Conservation (phyloP, 2,797 vertebrate genomes). For the Scarus forsteni region DNA sequence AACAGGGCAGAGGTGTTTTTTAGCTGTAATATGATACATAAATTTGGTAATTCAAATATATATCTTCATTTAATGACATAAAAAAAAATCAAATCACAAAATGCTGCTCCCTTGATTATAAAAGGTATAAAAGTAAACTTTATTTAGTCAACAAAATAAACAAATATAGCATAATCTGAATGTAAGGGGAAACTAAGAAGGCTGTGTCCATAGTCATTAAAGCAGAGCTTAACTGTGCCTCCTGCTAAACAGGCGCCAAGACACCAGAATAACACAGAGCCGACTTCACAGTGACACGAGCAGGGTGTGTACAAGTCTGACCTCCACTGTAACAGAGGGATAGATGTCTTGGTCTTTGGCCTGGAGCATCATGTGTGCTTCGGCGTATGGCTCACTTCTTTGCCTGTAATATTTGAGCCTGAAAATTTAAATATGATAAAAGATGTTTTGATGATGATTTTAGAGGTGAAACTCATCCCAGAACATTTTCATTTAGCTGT, state of each 20-base stretch:
- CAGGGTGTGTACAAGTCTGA: not conserved
- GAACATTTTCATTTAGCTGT: not conserved
- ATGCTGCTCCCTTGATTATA: not conserved
- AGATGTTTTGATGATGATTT: not conserved
- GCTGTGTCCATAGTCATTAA: not conserved
- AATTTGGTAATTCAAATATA: too few species aligned
- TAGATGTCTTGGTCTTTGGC: not conserved
- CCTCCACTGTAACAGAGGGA: not conserved
- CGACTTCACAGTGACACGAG: not conserved
- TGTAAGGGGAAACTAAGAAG: too few species aligned
- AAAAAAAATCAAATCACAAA: not conserved
- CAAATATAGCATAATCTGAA: not conserved
- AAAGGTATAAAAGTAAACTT: not conserved
- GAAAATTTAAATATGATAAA: too few species aligned
- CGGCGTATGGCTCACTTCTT: slow-evolving; percentile 22
- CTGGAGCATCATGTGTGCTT: slow-evolving; percentile 15
- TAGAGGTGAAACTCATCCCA: not conserved
- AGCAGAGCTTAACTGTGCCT: not conserved
- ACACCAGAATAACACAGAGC: not conserved
- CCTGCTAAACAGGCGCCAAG: not conserved
- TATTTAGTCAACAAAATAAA: not conserved
- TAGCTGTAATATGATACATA: too few species aligned
- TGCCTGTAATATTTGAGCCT: not conserved
- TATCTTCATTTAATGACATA: too few species aligned
- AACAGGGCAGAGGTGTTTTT: not conserved